These are phyloP conservation scores for Plagiodera versicolora DNA, from an alignment of 2,888 invertebrate genomes.

Conservation along the genomic window DNA sequence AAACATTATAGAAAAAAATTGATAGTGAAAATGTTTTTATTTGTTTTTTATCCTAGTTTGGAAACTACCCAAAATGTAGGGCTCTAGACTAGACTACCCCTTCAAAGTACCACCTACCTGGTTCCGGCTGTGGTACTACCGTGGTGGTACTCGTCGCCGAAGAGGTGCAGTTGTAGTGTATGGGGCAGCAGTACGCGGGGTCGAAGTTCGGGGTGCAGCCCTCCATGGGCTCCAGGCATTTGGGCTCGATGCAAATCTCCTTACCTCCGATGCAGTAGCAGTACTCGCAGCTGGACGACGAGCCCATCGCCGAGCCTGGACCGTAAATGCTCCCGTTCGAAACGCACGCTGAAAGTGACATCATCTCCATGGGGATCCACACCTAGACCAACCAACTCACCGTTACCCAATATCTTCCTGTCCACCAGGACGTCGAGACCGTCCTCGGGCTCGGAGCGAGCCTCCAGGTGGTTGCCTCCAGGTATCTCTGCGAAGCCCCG, in stretches of 20 bases:
- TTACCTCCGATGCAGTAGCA: conserved; percentile 76
- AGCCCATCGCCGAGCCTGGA: conserved; percentile 82
- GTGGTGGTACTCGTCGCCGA: conserved; percentile 36
- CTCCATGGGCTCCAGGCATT: conserved; percentile 74
- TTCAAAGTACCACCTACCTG: conserved; percentile 8
- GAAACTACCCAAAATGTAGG: no score
- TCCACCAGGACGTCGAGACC: conserved; percentile 5
- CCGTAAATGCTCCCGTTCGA: conserved; percentile 73
- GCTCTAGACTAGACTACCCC: neutral
- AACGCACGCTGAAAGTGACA: conserved; percentile 72
- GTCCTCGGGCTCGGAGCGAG: conserved; percentile 10
- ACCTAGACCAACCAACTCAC: no score
- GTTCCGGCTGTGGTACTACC: conserved; percentile 21
- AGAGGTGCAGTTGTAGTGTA: conserved; percentile 70
- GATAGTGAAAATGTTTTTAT: no score
- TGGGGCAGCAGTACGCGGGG: conserved; percentile 76
- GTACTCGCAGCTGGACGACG: conserved; percentile 78
- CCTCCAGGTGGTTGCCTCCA: conserved; percentile 7
- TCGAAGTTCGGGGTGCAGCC: conserved; percentile 68
- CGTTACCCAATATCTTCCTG: conserved; percentile 29
- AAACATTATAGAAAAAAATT: no score
- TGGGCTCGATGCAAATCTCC: conserved; percentile 77
- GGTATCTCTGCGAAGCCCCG: neutral
- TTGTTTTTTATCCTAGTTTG: no score
- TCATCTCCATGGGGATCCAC: no score